Evolutionary conservation across 2,888 invertebrate species (phyloP), one percentile per base, ranked within the genome.

Genomic region (Zhuqinia jingwanae): DNA sequence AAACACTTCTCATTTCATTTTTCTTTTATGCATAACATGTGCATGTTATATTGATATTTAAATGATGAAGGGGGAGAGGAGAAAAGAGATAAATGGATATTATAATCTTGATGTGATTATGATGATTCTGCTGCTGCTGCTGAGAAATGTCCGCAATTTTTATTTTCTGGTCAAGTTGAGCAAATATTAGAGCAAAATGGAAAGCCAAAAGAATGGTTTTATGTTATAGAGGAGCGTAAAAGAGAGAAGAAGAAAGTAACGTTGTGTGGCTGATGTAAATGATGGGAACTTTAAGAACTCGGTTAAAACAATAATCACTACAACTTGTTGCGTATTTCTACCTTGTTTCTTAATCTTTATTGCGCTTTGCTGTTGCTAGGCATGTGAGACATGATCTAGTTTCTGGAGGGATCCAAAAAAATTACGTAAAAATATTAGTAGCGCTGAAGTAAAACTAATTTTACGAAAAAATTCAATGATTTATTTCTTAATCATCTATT

Each of bases 1-100:
- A 80, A 80, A 80, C 80, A 80, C 80, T 80, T 80, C 80, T 80
- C 53, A 56, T 80, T 80, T 80, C 80, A 68, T 70, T 56, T 50
- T 11, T 45, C n/a, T 53, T 65, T 8, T 63, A 22, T 60, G 60
- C 36, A 15, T 36, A 36, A 36, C 36, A 36, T 36, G 8, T 6
- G 36, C 6, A 1, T 58, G 56, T 56, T 50, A 60, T 25, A 60
- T 25, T n/a, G n/a, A n/a, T n/a, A n/a, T n/a, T n/a, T n/a, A n/a
- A n/a, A n/a, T n/a, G n/a, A n/a, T n/a, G n/a, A n/a, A n/a, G n/a
- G n/a, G n/a, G n/a, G n/a, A n/a, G n/a, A n/a, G n/a, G n/a, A n/a
- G n/a, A n/a, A n/a, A n/a, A n/a, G n/a, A n/a, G n/a, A 42, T 65
- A 65, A 42, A 65, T 65, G 65, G 63, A 36, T 63, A 36, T 22